Evolutionary conservation across 2,797 vertebrate genomes (phyloP).

Genomic region (Sebastes matsubarae): DNA sequence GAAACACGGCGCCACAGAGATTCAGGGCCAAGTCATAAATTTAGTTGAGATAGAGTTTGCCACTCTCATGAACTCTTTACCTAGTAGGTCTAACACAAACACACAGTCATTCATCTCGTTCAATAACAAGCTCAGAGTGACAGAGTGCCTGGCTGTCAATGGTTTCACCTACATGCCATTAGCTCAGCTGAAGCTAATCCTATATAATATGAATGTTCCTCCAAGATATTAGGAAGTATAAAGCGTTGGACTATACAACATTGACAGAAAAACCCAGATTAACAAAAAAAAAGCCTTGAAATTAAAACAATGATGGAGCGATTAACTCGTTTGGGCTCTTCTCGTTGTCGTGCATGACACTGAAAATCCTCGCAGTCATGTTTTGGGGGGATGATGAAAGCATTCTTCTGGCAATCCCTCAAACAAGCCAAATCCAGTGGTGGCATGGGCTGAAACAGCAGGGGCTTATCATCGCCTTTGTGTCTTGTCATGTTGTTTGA

Average conservation of each 20-base stretch:
- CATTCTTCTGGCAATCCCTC: constrained; percentile 83
- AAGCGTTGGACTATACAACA: background rate
- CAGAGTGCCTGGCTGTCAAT: constrained; percentile 18
- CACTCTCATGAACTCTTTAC: constrained; percentile 80
- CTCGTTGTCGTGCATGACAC: constrained; percentile 42
- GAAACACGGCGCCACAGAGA: constrained; percentile 67
- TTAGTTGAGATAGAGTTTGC: constrained; percentile 64
- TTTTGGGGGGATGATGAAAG: constrained; percentile 82
- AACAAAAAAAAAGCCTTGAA: constrained; percentile 18
- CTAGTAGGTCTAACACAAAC: constrained; percentile 63
- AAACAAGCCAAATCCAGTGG: constrained; percentile 73
- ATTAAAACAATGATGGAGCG: constrained; percentile 55
- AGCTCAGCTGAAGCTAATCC: background rate
- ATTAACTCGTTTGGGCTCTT: constrained; percentile 60
- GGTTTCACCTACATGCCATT: constrained; percentile 5
- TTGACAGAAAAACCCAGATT: background rate
- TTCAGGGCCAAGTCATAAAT: constrained; percentile 74
- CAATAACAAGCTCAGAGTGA: constrained; percentile 39
- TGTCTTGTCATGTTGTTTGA: constrained; percentile 75
- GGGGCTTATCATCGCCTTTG: constrained; percentile 74
- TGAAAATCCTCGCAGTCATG: constrained; percentile 65
- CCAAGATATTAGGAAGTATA: constrained; percentile 9
- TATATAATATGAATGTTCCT: constrained; percentile 4
- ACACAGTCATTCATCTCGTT: constrained; percentile 61
- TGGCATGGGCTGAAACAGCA: constrained; percentile 75